Evolutionary conservation across 92 coral and sea anemone genomes (phyloP).

Genomic region (Palythoa caribaeorum): DNA sequence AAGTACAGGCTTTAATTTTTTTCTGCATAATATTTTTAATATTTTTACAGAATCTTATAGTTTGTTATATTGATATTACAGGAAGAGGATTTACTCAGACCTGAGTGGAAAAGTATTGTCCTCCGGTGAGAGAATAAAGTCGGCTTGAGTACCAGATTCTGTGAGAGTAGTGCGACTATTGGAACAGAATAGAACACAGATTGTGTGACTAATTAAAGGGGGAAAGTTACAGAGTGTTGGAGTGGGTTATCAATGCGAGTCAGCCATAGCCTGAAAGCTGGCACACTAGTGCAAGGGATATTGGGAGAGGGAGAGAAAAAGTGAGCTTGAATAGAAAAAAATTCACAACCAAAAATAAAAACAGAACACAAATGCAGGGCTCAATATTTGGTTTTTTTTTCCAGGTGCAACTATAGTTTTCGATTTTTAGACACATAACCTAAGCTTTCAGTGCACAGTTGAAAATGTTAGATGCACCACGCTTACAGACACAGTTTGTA

Average conservation of each 20-base stretch:
- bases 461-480: too few relatives aligned
- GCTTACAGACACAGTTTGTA: too few relatives aligned
- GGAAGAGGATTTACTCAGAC: slow-evolving; percentile 8
- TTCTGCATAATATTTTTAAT: background rate
- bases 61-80: background rate
- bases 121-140: slow-evolving; percentile 46
- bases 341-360: too few relatives aligned
- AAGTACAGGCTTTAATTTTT: background rate
- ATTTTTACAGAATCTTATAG: background rate
- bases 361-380: too few relatives aligned
- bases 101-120: slow-evolving; percentile 38
- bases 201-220: background rate
- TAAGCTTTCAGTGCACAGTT: too few relatives aligned
- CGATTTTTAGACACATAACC: too few relatives aligned
- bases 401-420: too few relatives aligned
- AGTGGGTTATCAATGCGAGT: background rate
- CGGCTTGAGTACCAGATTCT: slow-evolving; percentile 46
- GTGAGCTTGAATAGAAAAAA: too few relatives aligned
- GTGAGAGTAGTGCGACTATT: slow-evolving; percentile 44
- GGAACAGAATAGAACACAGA: slow-evolving; percentile 40
- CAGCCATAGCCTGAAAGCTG: background rate
- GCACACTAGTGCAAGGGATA: background rate
- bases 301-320: background rate
- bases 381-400: too few relatives aligned
- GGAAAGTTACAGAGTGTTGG: background rate